Percentiles rank a stretch among this genome's conserved stretches.
phyloP scores from a whole-genome alignment of 2,113 vertebrate genomes.

The Tachycineta bicolor region DNA sequence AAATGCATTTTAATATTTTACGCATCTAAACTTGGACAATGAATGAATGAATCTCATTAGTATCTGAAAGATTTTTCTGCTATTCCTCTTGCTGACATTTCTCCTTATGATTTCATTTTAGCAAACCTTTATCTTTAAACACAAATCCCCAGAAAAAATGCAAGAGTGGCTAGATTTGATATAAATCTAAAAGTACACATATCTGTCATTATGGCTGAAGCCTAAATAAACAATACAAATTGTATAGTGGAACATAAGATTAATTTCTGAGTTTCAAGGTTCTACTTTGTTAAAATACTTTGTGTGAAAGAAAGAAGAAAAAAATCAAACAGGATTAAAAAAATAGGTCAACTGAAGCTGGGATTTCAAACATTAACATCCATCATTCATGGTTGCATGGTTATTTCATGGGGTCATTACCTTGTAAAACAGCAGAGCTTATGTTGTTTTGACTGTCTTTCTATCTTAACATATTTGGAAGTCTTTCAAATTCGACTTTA shows the following conservation, averaged over 20 bases:
- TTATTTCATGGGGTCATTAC: slow-evolving; percentile 1
- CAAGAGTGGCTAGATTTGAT: background rate
- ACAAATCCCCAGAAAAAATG: background rate
- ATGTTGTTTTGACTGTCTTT: slow-evolving; percentile 22
- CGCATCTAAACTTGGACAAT: background rate
- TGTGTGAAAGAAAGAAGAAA: background rate
- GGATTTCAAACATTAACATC: background rate
- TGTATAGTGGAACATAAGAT: background rate
- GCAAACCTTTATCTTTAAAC: background rate
- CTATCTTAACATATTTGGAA: background rate
- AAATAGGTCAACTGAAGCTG: slow-evolving; percentile 9
- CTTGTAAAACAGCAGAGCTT: background rate
- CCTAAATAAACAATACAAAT: slow-evolving; percentile 13
- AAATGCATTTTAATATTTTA: slow-evolving; percentile 21
- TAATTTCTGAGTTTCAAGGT: background rate
- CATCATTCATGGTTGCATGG: background rate
- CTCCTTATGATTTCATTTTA: background rate
- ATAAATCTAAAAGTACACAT: background rate
- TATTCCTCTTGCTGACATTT: background rate
- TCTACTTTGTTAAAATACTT: background rate
- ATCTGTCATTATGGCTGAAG: background rate
- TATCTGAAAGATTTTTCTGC: background rate
- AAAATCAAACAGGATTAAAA: slow-evolving; percentile 10
- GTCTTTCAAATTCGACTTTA: background rate
- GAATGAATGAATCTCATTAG: background rate